Evolutionary conservation across 2,797 vertebrate genomes (phyloP).

Genomic region (Amazona ochrocephala): DNA sequence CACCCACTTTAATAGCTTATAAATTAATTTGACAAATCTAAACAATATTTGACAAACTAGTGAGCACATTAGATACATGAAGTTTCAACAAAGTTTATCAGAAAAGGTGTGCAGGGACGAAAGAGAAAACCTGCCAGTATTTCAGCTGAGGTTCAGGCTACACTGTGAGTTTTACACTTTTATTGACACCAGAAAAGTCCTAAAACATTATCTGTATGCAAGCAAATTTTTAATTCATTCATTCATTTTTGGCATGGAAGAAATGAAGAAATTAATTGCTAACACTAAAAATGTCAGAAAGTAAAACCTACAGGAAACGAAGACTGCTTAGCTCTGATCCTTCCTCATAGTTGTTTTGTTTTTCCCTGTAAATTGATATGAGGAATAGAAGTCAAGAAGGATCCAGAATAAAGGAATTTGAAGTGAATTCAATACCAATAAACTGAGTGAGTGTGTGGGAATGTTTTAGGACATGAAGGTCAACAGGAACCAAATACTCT

Average conservation of each 20-base stretch:
- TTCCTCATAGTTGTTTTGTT: neutral
- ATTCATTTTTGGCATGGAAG: neutral
- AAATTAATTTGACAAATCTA: neutral
- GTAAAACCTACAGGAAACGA: neutral
- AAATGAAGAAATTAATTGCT: neutral
- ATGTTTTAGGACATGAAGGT: neutral
- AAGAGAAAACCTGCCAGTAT: neutral
- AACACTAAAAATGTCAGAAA: neutral
- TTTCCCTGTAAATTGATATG: neutral
- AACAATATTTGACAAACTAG: neutral
- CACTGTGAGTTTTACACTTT: neutral
- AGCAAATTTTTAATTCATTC: neutral
- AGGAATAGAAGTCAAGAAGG: neutral
- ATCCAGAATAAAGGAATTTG: neutral
- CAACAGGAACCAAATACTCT: neutral
- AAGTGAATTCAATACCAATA: neutral
- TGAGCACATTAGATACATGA: neutral
- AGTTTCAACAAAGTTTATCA: neutral
- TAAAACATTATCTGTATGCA: rapidly evolving
- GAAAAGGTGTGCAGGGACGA: neutral
- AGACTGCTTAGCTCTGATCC: neutral
- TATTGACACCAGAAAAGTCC: neutral
- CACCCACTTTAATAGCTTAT: neutral
- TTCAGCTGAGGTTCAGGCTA: neutral
- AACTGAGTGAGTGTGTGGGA: neutral